These are phyloP conservation scores for Alectoris magna DNA, from an alignment of 2,797 vertebrate species.

Conservation along the genomic window DNA sequence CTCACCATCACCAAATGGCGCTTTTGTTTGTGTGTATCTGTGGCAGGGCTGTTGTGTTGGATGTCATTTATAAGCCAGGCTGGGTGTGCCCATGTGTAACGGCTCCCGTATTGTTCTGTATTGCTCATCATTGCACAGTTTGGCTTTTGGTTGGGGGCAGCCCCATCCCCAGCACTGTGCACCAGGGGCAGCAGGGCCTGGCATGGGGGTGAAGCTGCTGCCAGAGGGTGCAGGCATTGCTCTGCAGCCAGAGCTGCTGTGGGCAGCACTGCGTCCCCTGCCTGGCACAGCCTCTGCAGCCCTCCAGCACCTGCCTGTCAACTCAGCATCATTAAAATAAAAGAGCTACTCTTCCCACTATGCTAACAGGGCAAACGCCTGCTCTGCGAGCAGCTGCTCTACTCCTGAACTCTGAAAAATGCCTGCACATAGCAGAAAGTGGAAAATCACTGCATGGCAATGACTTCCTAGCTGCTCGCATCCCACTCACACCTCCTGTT, in stretches of 20 bases:
- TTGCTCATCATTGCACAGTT: fast-evolving
- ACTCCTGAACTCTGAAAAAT: not conserved
- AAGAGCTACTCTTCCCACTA: slow-evolving; percentile 43
- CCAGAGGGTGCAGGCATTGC: too few species aligned
- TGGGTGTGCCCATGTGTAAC: not conserved
- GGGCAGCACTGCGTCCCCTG: too few species aligned
- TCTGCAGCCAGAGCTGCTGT: too few species aligned
- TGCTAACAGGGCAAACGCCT: not conserved
- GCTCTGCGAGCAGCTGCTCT: not conserved
- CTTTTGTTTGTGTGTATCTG: not conserved
- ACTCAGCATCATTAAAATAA: not conserved
- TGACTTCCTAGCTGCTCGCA: not conserved
- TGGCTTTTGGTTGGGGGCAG: not conserved
- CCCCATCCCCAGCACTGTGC: too few species aligned
- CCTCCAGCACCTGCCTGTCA: not conserved
- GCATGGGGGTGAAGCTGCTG: too few species aligned
- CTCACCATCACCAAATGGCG: not conserved
- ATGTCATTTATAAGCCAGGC: fast-evolving
- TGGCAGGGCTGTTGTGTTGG: not conserved
- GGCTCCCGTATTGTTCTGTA: not conserved
- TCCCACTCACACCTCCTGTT: not conserved
- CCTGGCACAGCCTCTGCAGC: not conserved
- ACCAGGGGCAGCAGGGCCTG: too few species aligned
- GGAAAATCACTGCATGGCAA: not conserved
- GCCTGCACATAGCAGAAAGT: not conserved